Base-by-base conservation (phyloP, 2,888 invertebrate species). In the Siphlonurus alternatus region DNA sequence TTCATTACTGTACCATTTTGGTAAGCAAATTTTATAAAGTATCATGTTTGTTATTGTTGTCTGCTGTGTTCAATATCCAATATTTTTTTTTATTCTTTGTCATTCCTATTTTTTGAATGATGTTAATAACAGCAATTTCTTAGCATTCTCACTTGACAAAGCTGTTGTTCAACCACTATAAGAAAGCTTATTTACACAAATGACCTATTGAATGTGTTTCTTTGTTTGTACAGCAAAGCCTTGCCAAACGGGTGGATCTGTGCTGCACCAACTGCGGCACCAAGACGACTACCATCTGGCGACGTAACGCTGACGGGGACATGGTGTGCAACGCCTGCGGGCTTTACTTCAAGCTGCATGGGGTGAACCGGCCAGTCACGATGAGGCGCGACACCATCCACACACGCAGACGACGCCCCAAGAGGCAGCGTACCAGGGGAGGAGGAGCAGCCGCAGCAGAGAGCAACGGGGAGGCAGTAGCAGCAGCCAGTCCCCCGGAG, bases 261-360 rank as follows among this genome's bases (percentile, higher is more conserved):
- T 83, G 88, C 18, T 98, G 98, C 77, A 91, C 92, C 70, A 98
- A 98, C 81, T 98, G 98, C 77, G 89, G 92, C 69, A 98, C 98
- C n/a, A 87, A 89, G 75, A 94, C 92, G 53, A 98, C 98, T 65
- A 98, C 98, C 0, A 89, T 98, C 68, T 98, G 98, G 98, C 81
- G 98, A 71, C 83, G 98, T 70, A 97, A 97, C 78, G 85, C 92
- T 72, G 87, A 91, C 72, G 97, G 97, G 1, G 96, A 98, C 80
- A 96, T 98, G 83, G 98, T 98, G 66, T 98, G 98, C 78, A 98
- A 98, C 78, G 98, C 98, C 54, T 98, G 98, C 76, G 98, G 97
- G 0, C 83, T 98, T 53, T 98, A 98, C 80, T 97, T 87, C 79
- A 98, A 98, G 78, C 81, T 98, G 70, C 98, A 98, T 77, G 92